Base-by-base conservation (phyloP, 2,888 invertebrate species). In the Brassicogethes aeneus region DNA sequence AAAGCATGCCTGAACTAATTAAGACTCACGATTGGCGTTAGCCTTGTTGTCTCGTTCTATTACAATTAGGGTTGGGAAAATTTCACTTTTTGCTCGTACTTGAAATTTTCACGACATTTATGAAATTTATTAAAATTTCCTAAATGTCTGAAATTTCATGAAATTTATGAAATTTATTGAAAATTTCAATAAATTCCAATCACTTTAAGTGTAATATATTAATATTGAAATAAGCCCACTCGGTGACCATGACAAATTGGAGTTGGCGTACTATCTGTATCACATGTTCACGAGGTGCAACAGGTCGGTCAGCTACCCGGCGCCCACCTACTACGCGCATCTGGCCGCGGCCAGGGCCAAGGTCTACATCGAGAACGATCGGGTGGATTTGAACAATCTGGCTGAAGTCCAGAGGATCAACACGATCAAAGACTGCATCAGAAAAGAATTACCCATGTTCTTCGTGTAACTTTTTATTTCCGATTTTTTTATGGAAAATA, bases 281-380 rank as follows among this genome's bases (percentile, higher is more conserved):
- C 89, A 92, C 61, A 69, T 89, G 70, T 93, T 87, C 68, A 76
- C 85, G 1, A 77, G 93, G 3, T 92, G 92, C 61, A 83, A 81
- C 48, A 73, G 91, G 55, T 71, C 88, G 30, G 89, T 90, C 0
- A 88, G 87, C 10, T 89, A 89, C 69, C 89, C 89, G 3, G 85
- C 89, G 2, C 89, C 90, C 1, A 89, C 89, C 0, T 90, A 90
- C 68, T 85, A 90, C 65, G 88, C 89, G 10, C 89, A 90, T 68
- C 75, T 89, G 37, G 88, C 84, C n/a, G 89, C 88, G 8, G 79
- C 81, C 38, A 73, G 90, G 12, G 88, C 73, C 1, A 66, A 72
- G 41, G 64, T 66, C 13, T 73, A 73, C 46, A 60, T 69, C 37
- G 70, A 71, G 49, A 54, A 54, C 34, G 55, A 54, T 5, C 35